phyloP scores from a whole-genome alignment of 2,888 invertebrate genomes.

The Altica lythri region DNA sequence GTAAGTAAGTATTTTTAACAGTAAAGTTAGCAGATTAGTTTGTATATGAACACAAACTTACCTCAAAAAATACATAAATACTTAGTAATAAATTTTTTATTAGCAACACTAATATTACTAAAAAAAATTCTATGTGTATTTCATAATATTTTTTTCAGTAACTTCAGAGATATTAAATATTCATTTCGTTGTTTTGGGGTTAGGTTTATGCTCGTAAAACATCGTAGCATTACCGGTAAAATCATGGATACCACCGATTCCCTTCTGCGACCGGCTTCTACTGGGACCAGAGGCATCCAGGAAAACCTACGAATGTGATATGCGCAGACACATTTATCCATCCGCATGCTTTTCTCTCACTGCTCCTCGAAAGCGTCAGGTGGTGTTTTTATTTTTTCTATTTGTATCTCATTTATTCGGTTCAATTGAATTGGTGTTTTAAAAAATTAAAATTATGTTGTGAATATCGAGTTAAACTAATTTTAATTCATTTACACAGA shows the following conservation, averaged over 20 bases:
- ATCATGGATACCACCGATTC: constrained; percentile 29
- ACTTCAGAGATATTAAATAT: neutral
- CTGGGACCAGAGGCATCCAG: constrained; percentile 10
- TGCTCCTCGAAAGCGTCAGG: constrained; percentile 4
- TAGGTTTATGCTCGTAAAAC: neutral
- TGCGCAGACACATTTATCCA: constrained; percentile 7
- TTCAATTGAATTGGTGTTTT: neutral
- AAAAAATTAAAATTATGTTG: no score
- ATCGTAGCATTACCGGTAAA: neutral
- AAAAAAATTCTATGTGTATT: no score
- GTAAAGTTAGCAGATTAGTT: no score
- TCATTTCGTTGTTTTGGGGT: constrained; percentile 1
- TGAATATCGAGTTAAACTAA: no score
- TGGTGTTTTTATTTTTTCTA: constrained; percentile 5
- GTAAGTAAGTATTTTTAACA: no score
- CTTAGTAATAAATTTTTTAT: no score
- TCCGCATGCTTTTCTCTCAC: constrained; percentile 2
- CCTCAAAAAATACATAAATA: no score
- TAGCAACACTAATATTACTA: no score
- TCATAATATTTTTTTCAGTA: neutral
- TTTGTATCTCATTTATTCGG: neutral
- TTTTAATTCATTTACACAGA: no score
- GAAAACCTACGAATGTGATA: constrained; percentile 1
- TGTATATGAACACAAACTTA: no score
- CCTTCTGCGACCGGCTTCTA: constrained; percentile 8